phyloP scores from a whole-genome alignment of 2,797 vertebrate species.

The Clarias laeviceps region DNA sequence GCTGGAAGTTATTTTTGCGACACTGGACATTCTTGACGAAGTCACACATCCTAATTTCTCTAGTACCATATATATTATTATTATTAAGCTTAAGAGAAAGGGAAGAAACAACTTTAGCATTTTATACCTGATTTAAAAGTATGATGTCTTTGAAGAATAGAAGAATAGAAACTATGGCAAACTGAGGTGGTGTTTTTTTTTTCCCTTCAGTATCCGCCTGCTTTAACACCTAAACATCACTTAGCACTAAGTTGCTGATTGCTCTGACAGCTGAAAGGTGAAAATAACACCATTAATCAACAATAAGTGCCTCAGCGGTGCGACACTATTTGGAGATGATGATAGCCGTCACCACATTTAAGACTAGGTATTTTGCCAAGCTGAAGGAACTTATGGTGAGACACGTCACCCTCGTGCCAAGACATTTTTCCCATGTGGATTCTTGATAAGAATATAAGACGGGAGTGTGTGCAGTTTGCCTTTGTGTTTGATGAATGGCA shows the following conservation, averaged over 20 bases:
- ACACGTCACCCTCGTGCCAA: neutral
- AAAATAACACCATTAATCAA: neutral
- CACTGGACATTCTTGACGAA: neutral
- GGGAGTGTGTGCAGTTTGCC: constrained; percentile 23
- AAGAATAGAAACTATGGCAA: too few species aligned
- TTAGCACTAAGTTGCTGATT: neutral
- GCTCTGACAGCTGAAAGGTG: neutral
- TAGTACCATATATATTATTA: neutral
- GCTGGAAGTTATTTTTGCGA: neutral
- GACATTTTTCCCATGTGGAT: constrained; percentile 28
- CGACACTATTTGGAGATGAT: neutral
- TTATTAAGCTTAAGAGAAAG: neutral
- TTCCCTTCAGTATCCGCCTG: neutral
- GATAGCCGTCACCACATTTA: neutral
- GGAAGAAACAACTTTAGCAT: neutral
- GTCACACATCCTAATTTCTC: neutral
- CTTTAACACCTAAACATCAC: neutral
- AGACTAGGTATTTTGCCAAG: neutral
- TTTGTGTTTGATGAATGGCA: constrained; percentile 27
- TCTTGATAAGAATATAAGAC: constrained; percentile 32
- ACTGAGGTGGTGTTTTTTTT: neutral
- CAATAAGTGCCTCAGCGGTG: neutral
- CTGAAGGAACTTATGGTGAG: constrained; percentile 15
- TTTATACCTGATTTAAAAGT: neutral
- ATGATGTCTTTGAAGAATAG: neutral